Evolutionary conservation across 30 jellyfish, hydroid and myxozoan genomes (phyloP).

Genomic region (Phacellophora camtschatica): DNA sequence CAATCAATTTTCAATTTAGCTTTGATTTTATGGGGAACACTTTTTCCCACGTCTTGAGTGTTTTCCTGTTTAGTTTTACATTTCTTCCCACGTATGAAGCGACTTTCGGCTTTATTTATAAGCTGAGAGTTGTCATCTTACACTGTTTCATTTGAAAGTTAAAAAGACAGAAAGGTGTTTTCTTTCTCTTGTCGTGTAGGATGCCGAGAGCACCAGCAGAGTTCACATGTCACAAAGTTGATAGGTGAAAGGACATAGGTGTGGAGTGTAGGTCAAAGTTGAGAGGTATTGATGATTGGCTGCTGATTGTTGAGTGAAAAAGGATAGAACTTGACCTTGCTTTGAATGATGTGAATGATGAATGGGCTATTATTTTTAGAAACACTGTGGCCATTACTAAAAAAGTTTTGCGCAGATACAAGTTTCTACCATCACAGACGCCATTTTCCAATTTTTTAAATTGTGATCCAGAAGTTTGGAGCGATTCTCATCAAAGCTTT

Average conservation of each 20-base stretch:
- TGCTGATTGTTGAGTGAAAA: conserved; percentile 41
- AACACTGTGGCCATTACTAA: too few relatives aligned
- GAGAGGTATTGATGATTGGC: conserved; percentile 42
- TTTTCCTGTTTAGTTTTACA: neutral
- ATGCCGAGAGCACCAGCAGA: conserved; percentile 58
- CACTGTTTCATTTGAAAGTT: conserved; percentile 32
- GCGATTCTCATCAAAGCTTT: too few relatives aligned
- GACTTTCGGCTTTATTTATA: conserved; percentile 16
- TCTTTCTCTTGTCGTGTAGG: conserved; percentile 53
- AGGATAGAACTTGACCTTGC: conserved; percentile 1
- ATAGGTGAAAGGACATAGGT: conserved; percentile 74
- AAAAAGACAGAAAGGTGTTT: neutral
- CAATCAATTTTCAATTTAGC: too few relatives aligned
- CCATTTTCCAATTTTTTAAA: too few relatives aligned
- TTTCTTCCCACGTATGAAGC: conserved; percentile 32
- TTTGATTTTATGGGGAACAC: too few relatives aligned
- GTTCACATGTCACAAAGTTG: conserved; percentile 46
- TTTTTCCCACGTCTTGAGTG: neutral
- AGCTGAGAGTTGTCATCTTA: conserved; percentile 32
- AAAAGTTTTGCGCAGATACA: too few relatives aligned
- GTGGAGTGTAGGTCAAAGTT: conserved; percentile 57
- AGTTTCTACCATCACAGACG: too few relatives aligned
- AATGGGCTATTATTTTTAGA: conserved; percentile 14
- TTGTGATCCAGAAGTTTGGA: too few relatives aligned
- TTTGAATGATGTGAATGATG: too few relatives aligned